Evolutionary conservation across 2,888 invertebrate species (phyloP), one percentile per base, ranked within the genome.

Genomic region (Drosophila falleni): DNA sequence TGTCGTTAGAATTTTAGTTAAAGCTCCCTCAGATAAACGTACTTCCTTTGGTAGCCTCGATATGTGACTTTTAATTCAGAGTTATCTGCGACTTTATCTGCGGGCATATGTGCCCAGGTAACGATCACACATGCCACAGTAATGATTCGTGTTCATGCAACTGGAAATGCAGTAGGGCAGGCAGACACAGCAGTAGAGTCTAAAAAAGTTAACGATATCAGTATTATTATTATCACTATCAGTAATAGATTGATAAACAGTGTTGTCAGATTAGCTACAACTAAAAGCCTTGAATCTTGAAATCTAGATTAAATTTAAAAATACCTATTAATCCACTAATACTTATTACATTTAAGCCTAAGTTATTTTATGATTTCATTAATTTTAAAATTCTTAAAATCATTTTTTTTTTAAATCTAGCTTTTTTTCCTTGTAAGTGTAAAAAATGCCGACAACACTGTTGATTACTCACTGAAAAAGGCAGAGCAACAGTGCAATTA

Each of bases 401-500:
- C n/a, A n/a, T n/a, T n/a, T 1, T 29, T 29, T 5, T 49, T 49
- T 11, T 19, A 10, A 16, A 5, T 8, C 9, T 11, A 29, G n/a
- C 42, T 29, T 8, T 35, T 31, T 31, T 31, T 31, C n/a, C n/a
- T 9, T 31, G 6, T 9, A 10, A 31, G 31, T 31, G 31, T 31
- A 31, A 31, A 31, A 10, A 9, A 31, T 31, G 31, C 31, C 10
- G 31, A 31, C 31, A 31, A 31, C 31, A 31, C 31, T 31, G 29
- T 29, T 5, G 29, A 29, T 29, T 10, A 31, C 8, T 31, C 9
- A 31, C 91, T 91, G 91, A 41, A 91, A 79, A 39, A 91, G 55
- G 78, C 94, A 94, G 13, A 94, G 90, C 0, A 94, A 50, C 9
- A 93, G 68, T 5, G 94, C 94, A 68, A 94, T 92, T 10, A 94